A percentile compares a stretch with the other conserved stretches of the same genome.
Evolutionary conservation across 35 echinoderm and acorn worm genomes (phyloP).

Genomic region (Ptychodera flava): DNA sequence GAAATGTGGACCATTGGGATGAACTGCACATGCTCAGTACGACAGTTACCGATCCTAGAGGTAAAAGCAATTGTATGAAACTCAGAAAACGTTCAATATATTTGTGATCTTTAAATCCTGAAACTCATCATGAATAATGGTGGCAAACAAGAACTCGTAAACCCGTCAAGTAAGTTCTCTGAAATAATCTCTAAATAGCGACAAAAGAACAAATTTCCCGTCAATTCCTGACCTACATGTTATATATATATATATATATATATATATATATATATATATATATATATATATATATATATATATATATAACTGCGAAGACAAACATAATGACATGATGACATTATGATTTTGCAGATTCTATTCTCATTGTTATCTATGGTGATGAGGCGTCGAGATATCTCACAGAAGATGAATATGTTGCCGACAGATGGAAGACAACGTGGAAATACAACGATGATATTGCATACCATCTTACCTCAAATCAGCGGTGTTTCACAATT

Average conservation of each 20-base stretch:
- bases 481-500: background rate
- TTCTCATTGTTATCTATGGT: background rate
- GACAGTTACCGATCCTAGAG: too few species aligned
- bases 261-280: slow-evolving; percentile 3
- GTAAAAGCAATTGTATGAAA: too few species aligned
- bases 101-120: too few species aligned
- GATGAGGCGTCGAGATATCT: background rate
- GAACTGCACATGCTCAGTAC: too few species aligned
- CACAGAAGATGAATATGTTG: background rate
- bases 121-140: too few species aligned
- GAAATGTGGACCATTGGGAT: too few species aligned
- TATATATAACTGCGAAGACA: background rate
- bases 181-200: too few species aligned
- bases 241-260: slow-evolving; percentile 3
- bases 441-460: background rate
- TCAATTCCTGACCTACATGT: too few species aligned
- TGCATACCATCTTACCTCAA: background rate
- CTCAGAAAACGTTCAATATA: too few species aligned
- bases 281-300: slow-evolving; percentile 3
- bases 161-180: too few species aligned
- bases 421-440: background rate
- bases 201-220: too few species aligned
- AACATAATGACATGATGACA: background rate
- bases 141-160: too few species aligned
- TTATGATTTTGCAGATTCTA: background rate